phyloP scores from a whole-genome alignment of 2,888 invertebrate species.

The Trissoscelio sp. region DNA sequence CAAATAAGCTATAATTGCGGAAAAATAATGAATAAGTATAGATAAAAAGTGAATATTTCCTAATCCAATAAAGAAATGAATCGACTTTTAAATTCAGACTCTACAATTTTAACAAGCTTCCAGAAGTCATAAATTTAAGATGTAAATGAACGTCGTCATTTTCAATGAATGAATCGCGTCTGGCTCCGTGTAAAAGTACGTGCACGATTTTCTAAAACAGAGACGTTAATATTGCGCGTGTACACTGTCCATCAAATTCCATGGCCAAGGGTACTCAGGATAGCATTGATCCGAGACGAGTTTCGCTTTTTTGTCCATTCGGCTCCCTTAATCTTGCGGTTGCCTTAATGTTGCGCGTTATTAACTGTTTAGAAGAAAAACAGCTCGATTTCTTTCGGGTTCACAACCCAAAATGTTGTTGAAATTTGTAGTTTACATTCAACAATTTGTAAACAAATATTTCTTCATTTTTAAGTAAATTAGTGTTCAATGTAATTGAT shows the following conservation, averaged over 20 bases:
- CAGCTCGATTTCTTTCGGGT: slow-evolving; percentile 35
- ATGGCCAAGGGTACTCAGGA: slow-evolving; percentile 48
- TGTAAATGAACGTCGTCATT: slow-evolving; percentile 3
- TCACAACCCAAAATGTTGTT: not conserved
- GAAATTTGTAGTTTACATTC: no score
- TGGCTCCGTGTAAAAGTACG: slow-evolving; percentile 48
- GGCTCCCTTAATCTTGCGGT: slow-evolving; percentile 39
- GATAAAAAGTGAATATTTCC: no score
- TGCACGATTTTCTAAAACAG: slow-evolving; percentile 50
- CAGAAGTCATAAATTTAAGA: not conserved
- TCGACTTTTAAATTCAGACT: no score
- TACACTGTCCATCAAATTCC: slow-evolving; percentile 60
- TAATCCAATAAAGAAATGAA: no score
- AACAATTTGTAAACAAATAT: no score
- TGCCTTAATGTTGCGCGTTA: slow-evolving; percentile 35
- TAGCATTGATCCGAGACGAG: slow-evolving; percentile 55
- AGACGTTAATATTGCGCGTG: slow-evolving; percentile 34
- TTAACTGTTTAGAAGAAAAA: slow-evolving; percentile 25
- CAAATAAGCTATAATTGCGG: no score
- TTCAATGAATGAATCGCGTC: slow-evolving; percentile 10
- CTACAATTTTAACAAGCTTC: no score
- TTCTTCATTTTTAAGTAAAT: no score
- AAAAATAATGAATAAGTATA: no score
- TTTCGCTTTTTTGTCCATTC: slow-evolving; percentile 48
- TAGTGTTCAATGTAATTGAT: no score